Evolutionary conservation across 2,888 invertebrate genomes (phyloP).

Genomic region (Matsumyia berberina): DNA sequence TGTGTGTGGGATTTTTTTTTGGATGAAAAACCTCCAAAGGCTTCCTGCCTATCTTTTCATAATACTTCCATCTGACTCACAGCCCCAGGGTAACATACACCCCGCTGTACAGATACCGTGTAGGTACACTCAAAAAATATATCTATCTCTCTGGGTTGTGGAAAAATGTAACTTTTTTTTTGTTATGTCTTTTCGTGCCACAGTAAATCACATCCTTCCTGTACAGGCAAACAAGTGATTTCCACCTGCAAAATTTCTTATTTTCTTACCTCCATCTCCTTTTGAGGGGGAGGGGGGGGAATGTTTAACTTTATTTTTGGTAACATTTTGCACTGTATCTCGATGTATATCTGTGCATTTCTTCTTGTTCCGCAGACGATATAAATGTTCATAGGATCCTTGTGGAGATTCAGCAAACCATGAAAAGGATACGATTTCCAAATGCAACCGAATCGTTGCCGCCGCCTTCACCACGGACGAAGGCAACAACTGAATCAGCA

Average conservation of each 20-base stretch:
- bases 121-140: constrained; percentile 29
- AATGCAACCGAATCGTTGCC: constrained; percentile 57
- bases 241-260: constrained; percentile 77
- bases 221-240: constrained; percentile 82
- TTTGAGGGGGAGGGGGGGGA: constrained; percentile 13
- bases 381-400: constrained; percentile 77
- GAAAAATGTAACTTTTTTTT: constrained; percentile 15
- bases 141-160: constrained; percentile 21
- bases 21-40: constrained; percentile 36
- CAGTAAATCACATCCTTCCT: constrained; percentile 83
- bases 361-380: constrained; percentile 70
- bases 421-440: constrained; percentile 75
- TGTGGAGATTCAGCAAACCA: constrained; percentile 76
- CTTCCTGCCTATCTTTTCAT: constrained; percentile 41
- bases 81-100: constrained; percentile 54
- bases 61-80: constrained; percentile 45
- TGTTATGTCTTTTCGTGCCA: constrained; percentile 77
- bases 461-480: constrained; percentile 37
- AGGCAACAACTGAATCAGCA: constrained; percentile 22
- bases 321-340: constrained; percentile 46
- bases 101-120: constrained; percentile 23
- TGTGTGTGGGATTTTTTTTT: not conserved
- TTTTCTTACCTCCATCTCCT: constrained; percentile 4
- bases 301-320: constrained; percentile 45
- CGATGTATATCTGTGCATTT: constrained; percentile 29